phyloP scores from a whole-genome alignment of 1,140 invertebrate species.

The Drepana arcuata region DNA sequence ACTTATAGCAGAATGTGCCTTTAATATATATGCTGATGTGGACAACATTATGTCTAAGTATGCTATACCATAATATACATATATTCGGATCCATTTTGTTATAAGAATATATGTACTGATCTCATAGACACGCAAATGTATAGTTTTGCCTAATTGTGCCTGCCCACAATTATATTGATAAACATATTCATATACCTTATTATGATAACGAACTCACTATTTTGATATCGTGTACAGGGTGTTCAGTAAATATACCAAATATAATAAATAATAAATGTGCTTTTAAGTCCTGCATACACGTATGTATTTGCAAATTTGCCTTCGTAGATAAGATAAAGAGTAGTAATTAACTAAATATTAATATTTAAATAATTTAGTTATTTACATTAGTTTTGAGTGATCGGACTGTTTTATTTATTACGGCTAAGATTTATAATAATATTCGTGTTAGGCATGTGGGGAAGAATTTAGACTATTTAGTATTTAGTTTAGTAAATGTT shows the following conservation, averaged over 20 bases:
- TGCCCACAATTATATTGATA: no score
- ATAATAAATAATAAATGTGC: no score
- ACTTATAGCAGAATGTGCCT: background rate
- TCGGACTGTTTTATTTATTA: conserved; percentile 46
- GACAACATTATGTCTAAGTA: no score
- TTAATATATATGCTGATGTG: conserved; percentile 1
- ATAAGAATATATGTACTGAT: conserved; percentile 47
- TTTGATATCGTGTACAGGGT: conserved; percentile 67
- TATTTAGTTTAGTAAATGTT: conserved; percentile 10
- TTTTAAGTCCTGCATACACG: conserved; percentile 42
- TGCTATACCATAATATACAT: no score
- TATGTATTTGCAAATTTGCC: conserved; percentile 47
- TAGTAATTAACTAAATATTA: no score
- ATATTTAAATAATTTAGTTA: no score
- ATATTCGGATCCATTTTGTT: no score
- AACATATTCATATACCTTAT: conserved; percentile 35
- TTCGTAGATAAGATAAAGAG: conserved; percentile 50
- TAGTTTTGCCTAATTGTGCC: conserved; percentile 47
- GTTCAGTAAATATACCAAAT: conserved; percentile 64
- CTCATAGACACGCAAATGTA: conserved; percentile 40
- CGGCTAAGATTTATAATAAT: conserved; percentile 26
- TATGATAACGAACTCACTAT: conserved; percentile 50
- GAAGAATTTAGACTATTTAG: conserved; percentile 21
- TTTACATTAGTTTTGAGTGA: conserved; percentile 16
- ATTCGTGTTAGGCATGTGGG: conserved; percentile 24